Conservation (phyloP, 2,888 invertebrate genomes). For the Phorcus lineatus region DNA sequence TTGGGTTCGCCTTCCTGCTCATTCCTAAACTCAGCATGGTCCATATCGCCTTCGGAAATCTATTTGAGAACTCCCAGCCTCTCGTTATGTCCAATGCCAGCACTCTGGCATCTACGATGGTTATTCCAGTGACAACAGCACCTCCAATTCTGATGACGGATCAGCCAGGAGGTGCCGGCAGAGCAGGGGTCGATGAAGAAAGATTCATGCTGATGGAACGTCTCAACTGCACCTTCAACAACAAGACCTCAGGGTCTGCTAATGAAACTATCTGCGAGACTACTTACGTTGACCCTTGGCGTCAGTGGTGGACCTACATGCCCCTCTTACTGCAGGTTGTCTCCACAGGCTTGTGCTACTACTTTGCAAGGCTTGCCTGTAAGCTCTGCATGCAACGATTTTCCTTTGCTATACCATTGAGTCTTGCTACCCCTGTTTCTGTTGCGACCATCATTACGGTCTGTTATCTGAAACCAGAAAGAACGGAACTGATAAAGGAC, state of each 20-base stretch:
- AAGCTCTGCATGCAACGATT: slow-evolving; percentile 76
- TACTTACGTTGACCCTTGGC: slow-evolving; percentile 44
- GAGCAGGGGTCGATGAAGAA: slow-evolving; percentile 1
- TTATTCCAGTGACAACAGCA: slow-evolving; percentile 21
- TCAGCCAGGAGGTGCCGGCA: background rate
- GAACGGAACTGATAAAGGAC: slow-evolving; percentile 35
- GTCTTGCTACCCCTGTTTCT: slow-evolving; percentile 72
- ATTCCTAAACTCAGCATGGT: slow-evolving; percentile 49
- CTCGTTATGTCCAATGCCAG: slow-evolving; percentile 36
- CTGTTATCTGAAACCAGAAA: slow-evolving; percentile 39
- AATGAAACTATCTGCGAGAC: slow-evolving; percentile 44
- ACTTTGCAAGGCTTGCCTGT: slow-evolving; percentile 77
- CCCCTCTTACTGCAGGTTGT: slow-evolving; percentile 64
- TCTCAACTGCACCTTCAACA: slow-evolving; percentile 38
- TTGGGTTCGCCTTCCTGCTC: slow-evolving; percentile 59
- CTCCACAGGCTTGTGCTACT: slow-evolving; percentile 75
- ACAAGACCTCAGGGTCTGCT: slow-evolving; percentile 27
- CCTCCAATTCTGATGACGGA: slow-evolving; percentile 16
- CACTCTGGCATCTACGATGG: slow-evolving; percentile 19
- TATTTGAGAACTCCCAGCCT: slow-evolving; percentile 32
- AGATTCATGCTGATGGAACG: slow-evolving; percentile 34
- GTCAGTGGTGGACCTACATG: slow-evolving; percentile 47
- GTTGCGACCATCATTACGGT: slow-evolving; percentile 56
- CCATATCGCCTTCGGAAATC: slow-evolving; percentile 39
- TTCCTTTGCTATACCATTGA: slow-evolving; percentile 75